Evolutionary conservation across 1,140 invertebrate species (phyloP).

Genomic region (Sarcophaga bullata): DNA sequence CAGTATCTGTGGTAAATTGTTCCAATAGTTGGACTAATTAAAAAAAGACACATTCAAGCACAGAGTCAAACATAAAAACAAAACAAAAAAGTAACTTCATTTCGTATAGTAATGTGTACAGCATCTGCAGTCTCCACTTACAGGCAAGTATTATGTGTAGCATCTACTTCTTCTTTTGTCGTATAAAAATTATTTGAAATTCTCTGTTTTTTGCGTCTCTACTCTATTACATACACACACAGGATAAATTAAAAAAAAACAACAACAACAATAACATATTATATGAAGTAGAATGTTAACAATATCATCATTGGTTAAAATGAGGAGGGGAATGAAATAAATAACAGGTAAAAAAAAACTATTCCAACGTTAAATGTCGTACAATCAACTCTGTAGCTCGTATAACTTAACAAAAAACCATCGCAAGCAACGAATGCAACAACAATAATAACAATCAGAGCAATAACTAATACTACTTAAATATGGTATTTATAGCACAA

Average conservation of each 20-base stretch:
- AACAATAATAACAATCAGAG: no score
- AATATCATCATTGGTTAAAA: conserved; percentile 12
- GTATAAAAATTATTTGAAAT: not conserved
- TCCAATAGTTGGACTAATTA: conserved; percentile 36
- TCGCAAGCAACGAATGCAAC: no score
- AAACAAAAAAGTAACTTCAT: not conserved
- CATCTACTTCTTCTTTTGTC: not conserved
- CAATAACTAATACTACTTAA: no score
- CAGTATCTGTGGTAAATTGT: conserved; percentile 28
- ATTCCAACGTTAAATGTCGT: not conserved
- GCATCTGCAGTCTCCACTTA: not conserved
- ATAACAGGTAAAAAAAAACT: conserved; percentile 26
- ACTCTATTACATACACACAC: no score
- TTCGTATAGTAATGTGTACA: not conserved
- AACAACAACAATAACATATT: not conserved
- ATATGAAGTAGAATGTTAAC: conserved; percentile 10
- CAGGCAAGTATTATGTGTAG: no score
- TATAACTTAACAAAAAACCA: not conserved
- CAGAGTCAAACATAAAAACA: not conserved
- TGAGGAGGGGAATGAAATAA: not conserved
- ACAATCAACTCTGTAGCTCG: not conserved
- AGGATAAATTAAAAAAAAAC: no score
- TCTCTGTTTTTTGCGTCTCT: no score
- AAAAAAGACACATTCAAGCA: not conserved
- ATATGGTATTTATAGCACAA: not conserved